phyloP scores from a whole-genome alignment of 2,797 vertebrate genomes.

The Chaenodraco wilsoni region DNA sequence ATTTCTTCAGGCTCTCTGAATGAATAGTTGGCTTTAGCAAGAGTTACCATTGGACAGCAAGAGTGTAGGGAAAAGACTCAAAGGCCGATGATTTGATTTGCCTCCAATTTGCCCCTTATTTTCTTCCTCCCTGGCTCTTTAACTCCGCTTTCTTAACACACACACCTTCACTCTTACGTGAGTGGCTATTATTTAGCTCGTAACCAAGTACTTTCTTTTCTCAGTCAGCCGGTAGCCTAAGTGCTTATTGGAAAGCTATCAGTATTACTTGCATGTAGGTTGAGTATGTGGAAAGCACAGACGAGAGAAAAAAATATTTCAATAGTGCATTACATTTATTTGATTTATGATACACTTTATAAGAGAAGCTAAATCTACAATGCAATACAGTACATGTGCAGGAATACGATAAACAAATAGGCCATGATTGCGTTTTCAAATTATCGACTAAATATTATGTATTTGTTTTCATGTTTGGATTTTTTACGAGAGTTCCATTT shows the following conservation, averaged over 20 bases:
- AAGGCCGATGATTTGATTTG: slow-evolving; percentile 71
- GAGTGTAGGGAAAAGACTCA: slow-evolving; percentile 39
- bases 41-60: slow-evolving; percentile 45
- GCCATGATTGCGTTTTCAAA: slow-evolving; percentile 25
- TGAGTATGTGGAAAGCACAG: slow-evolving; percentile 30
- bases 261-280: slow-evolving; percentile 41
- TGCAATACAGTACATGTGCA: neutral
- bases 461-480: slow-evolving; percentile 24
- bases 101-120: slow-evolving; percentile 72
- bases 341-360: slow-evolving; percentile 43
- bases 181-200: slow-evolving; percentile 61
- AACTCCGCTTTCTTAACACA: slow-evolving; percentile 50
- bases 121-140: slow-evolving; percentile 48
- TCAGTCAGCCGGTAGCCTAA: slow-evolving; percentile 35
- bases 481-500: slow-evolving; percentile 16
- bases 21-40: slow-evolving; percentile 55
- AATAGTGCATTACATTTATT: slow-evolving; percentile 50
- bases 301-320: slow-evolving; percentile 40
- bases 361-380: slow-evolving; percentile 9
- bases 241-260: slow-evolving; percentile 62
- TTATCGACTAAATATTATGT: slow-evolving; percentile 25
- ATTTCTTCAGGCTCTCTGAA: slow-evolving; percentile 48
- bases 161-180: slow-evolving; percentile 51
- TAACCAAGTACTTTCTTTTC: slow-evolving; percentile 51
- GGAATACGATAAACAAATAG: slow-evolving; percentile 21